phyloP scores from a whole-genome alignment of 2,888 invertebrate genomes.

The Lasioglossum zephyrum region DNA sequence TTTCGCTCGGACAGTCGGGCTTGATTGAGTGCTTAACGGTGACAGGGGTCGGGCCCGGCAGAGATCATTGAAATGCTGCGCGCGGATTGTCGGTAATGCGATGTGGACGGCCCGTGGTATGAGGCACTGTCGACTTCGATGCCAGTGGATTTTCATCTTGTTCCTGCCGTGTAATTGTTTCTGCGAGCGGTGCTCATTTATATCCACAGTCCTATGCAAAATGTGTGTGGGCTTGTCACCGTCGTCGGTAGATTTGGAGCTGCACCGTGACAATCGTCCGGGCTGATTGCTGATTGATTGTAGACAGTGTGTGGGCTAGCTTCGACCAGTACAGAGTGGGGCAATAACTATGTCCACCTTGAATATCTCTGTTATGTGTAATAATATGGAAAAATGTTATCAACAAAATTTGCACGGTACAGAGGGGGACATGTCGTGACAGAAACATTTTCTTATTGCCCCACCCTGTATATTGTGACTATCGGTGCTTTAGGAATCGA shows the following conservation, averaged over 20 bases:
- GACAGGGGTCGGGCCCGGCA: slow-evolving; percentile 48
- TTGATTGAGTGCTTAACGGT: slow-evolving; percentile 58
- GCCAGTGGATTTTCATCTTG: slow-evolving; percentile 13
- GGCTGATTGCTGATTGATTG: not conserved
- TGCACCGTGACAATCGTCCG: not conserved
- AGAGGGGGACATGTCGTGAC: no score
- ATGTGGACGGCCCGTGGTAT: not conserved
- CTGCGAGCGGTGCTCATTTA: not conserved
- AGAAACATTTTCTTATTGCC: no score
- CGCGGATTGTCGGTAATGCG: slow-evolving; percentile 14
- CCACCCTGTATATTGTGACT: not conserved
- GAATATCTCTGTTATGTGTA: no score
- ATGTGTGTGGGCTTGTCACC: slow-evolving; percentile 39
- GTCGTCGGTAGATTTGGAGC: slow-evolving; percentile 58
- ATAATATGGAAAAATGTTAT: no score
- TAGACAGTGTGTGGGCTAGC: not conserved
- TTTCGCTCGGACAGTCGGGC: slow-evolving; percentile 47
- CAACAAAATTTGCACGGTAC: no score
- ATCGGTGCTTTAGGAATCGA: not conserved
- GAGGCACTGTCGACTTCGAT: not conserved
- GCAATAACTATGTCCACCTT: no score
- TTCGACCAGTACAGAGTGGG: not conserved
- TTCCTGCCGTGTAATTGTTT: slow-evolving; percentile 2
- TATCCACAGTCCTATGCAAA: not conserved
- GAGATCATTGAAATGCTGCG: slow-evolving; percentile 55